phyloP scores from a whole-genome alignment of 2,888 invertebrate genomes.

The Mesorhabditis spiculigera region DNA sequence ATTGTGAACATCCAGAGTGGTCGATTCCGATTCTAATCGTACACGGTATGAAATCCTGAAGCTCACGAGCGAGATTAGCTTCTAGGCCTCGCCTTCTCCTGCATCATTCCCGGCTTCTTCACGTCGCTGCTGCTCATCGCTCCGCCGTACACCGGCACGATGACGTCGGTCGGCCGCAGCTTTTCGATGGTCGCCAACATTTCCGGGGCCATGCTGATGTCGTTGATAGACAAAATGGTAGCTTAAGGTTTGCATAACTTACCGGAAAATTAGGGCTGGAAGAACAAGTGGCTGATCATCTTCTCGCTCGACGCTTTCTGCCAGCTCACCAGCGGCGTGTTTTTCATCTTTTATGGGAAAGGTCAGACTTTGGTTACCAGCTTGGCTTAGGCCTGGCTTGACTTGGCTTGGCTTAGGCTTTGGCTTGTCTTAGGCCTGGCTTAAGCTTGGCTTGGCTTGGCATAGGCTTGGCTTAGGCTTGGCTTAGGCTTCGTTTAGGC shows the following conservation, averaged over 20 bases:
- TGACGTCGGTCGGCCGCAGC: conserved; percentile 15
- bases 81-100: conserved; percentile 13
- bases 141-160: conserved; percentile 21
- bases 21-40: too few relatives aligned
- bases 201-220: conserved; percentile 7
- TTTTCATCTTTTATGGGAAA: not conserved
- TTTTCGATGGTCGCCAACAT: conserved; percentile 14
- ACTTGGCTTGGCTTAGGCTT: too few relatives aligned
- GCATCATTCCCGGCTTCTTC: conserved; percentile 20
- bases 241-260: not conserved
- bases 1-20: too few relatives aligned
- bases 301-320: not conserved
- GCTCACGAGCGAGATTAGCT: too few relatives aligned
- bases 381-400: too few relatives aligned
- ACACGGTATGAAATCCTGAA: too few relatives aligned
- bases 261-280: conserved; percentile 1
- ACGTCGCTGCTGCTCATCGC: conserved; percentile 21
- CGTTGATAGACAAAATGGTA: not conserved
- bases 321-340: not conserved
- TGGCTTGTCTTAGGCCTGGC: too few relatives aligned
- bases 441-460: too few relatives aligned
- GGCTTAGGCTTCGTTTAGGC: too few relatives aligned
- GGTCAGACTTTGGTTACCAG: not conserved
- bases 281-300: not conserved
- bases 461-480: too few relatives aligned